Percentiles rank a stretch among this genome's conserved stretches.
phyloP scores from a whole-genome alignment of 1,140 invertebrate genomes.

The Reticulitermes speratus region DNA sequence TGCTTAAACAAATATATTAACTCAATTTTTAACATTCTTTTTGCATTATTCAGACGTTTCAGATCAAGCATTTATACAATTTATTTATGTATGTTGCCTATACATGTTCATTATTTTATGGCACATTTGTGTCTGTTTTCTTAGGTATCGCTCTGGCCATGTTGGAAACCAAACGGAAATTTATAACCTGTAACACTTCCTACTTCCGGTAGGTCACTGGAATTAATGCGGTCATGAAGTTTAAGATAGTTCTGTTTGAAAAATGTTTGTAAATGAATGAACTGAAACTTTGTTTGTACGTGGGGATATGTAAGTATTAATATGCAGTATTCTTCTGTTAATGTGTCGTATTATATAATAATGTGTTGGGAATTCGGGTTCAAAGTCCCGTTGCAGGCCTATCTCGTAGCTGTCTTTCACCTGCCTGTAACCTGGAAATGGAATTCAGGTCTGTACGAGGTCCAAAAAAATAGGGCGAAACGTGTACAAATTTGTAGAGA shows the following conservation, averaged over 20 bases:
- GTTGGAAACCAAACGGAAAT: constrained; percentile 19
- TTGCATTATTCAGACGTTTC: neutral
- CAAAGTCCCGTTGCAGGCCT: constrained; percentile 13
- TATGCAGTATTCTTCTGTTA: neutral
- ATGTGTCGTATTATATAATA: neutral
- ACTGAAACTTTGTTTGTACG: constrained; percentile 3
- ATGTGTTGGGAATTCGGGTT: neutral
- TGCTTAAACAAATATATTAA: neutral
- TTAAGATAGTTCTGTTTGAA: neutral
- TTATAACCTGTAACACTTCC: constrained; percentile 30
- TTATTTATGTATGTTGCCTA: neutral
- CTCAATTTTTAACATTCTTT: neutral
- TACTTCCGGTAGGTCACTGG: constrained; percentile 33
- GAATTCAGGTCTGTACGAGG: neutral
- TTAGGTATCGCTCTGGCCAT: neutral
- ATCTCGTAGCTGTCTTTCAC: neutral
- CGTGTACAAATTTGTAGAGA: neutral
- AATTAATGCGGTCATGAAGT: constrained; percentile 29
- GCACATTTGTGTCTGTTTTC: neutral
- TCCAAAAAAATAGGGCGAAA: neutral
- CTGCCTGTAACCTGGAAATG: constrained; percentile 24
- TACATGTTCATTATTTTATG: neutral
- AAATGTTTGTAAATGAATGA: constrained; percentile 28
- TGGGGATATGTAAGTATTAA: constrained; percentile 32
- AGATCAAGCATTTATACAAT: neutral